Percentiles rank a stretch among this genome's conserved stretches.
Conservation (phyloP, 2,113 vertebrate genomes). For the Chrysochloris asiatica region DNA sequence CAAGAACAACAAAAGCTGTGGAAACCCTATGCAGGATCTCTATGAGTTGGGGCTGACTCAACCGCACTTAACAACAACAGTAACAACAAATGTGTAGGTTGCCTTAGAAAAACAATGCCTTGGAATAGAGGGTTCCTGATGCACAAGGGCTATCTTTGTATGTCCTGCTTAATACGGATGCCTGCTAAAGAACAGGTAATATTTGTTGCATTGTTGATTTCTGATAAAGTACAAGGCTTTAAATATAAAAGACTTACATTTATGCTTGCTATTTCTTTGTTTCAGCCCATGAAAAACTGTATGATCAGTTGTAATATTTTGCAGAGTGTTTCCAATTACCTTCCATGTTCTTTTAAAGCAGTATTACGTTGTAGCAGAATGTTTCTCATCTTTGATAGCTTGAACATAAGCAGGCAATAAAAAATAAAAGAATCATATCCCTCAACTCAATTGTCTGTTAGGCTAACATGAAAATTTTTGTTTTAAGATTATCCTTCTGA, state of each 20-base stretch:
- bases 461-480: neutral
- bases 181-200: neutral
- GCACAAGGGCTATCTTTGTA: neutral
- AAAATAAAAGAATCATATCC: neutral
- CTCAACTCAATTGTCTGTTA: neutral
- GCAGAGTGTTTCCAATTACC: neutral
- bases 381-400: conserved; percentile 24
- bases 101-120: neutral
- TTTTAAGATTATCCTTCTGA: conserved; percentile 26
- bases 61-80: no score
- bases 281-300: neutral
- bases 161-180: neutral
- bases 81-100: conserved; percentile 7
- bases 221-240: neutral
- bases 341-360: conserved; percentile 18
- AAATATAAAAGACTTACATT: neutral
- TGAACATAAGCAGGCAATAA: neutral
- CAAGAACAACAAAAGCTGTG: no score
- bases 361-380: conserved; percentile 11
- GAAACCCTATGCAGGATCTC: no score
- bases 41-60: no score
- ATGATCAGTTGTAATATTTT: neutral
- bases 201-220: conserved; percentile 24
- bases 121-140: neutral
- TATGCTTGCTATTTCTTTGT: neutral